Evolutionary conservation across 2,113 vertebrate species (phyloP).

Genomic region (Hipposideros armiger): DNA sequence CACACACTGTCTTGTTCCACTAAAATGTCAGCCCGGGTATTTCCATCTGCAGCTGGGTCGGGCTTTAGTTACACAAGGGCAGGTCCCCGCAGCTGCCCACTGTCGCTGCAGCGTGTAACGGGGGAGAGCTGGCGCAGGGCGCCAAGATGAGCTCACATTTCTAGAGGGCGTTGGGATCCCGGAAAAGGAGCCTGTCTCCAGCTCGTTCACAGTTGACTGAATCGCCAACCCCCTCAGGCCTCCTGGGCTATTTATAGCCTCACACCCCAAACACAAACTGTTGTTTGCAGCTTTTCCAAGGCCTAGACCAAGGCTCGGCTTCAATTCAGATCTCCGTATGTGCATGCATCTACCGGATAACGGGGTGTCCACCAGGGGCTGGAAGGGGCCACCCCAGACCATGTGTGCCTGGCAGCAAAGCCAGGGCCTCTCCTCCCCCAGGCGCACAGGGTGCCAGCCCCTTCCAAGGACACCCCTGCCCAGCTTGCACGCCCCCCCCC

Average conservation of each 20-base stretch:
- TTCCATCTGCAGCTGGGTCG: too few relatives aligned
- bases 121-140: not conserved
- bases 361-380: not conserved
- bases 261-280: constrained; percentile 74
- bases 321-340: not conserved
- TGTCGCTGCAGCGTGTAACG: not conserved
- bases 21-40: not conserved
- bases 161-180: constrained; percentile 66
- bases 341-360: not conserved
- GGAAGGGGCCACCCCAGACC: not conserved
- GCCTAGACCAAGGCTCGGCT: constrained; percentile 14
- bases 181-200: constrained; percentile 42
- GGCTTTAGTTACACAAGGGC: not conserved
- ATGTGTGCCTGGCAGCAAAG: not conserved
- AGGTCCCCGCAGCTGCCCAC: not conserved
- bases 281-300: constrained; percentile 73
- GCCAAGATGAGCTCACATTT: not conserved
- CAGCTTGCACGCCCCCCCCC: fast-evolving
- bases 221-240: constrained; percentile 66
- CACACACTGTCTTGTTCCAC: fast-evolving
- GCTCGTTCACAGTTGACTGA: constrained; percentile 44
- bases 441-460: fast-evolving
- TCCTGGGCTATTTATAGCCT: constrained; percentile 74
- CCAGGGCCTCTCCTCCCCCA: not conserved
- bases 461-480: not conserved